A percentile compares a stretch with the other conserved stretches of the same genome.
Evolutionary conservation across 2,113 vertebrate genomes (phyloP).

Genomic region (Falco punctatus): DNA sequence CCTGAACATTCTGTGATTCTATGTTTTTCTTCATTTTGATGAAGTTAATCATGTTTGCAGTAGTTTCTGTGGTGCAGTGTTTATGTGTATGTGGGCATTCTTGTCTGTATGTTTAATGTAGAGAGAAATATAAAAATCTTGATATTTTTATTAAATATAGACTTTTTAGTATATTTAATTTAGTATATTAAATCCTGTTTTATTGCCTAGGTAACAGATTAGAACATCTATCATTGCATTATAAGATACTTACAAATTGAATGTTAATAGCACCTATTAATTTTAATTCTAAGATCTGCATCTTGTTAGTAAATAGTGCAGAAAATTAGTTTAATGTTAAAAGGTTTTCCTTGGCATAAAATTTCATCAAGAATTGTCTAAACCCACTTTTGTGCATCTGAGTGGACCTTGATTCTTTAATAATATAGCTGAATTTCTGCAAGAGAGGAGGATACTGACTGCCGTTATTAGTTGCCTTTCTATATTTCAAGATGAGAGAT

Average conservation of each 20-base stretch:
- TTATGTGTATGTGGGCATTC: not conserved
- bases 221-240: not conserved
- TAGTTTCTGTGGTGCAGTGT: not conserved
- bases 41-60: not conserved
- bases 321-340: not conserved
- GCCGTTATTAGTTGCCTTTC: not conserved
- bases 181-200: not conserved
- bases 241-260: not conserved
- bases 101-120: not conserved
- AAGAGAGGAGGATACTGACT: slow-evolving; percentile 25
- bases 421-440: slow-evolving; percentile 30
- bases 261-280: not conserved
- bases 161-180: not conserved
- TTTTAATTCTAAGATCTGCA: not conserved
- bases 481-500: slow-evolving; percentile 52
- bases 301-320: slow-evolving; percentile 1
- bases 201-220: slow-evolving; percentile 16
- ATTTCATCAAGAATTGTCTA: not conserved
- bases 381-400: not conserved
- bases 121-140: not conserved
- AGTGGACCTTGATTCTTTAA: not conserved
- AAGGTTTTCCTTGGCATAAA: not conserved
- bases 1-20: too few species aligned
- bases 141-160: not conserved
- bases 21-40: not conserved